Evolutionary conservation across 2,113 vertebrate genomes (phyloP), one percentile per base, ranked within the genome.

Genomic region (Pteronura brasiliensis): DNA sequence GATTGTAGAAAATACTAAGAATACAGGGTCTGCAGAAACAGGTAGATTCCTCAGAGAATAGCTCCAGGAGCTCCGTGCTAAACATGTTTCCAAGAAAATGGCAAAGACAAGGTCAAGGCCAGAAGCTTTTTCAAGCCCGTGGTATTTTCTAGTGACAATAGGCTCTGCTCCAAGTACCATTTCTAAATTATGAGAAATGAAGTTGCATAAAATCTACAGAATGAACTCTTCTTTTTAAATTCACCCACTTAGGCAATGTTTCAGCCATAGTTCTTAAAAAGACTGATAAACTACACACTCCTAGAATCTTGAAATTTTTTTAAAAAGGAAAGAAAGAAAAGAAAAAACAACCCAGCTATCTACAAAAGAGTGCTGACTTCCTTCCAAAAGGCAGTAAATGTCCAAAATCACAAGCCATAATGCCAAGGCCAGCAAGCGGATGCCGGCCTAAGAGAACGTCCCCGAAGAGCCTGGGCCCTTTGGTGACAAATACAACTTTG

Each of bases 181-280:
- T 79, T 89, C 69, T 89, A 17, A 69, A 72, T 74, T 81, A 94
- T 44, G 52, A 74, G 61, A 63, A 80, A 18, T 39, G 12, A 44
- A 61, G 9, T 49, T 82, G 36, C 65, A 77, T 90, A 42, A 67
- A 88, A 91, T 59, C 52, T 84, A 49, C 42, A 21, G 3, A 20
- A 20, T 71, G 31, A 92, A 42, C 12, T 36, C 39, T 79, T 92
- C 44, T 93, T 67, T 97, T 84, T 77, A 93, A 98, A 72, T 57
- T 21, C 2, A 55, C 2, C 9, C 55, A 61, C 6, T 86, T 93
- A 17, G 65, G 55, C 95, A 92, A 79, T 84, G 23, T 80, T 90
- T 91, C 36, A 72, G 44, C 44, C 34, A 71, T 8, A 67, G 25
- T 65, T 89, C n/a, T 63, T n/a, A 42, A 79, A 79, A 92, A 96